Percentiles rank a stretch among this genome's conserved stretches.
phyloP scores from a whole-genome alignment of 2,113 vertebrate species.

The Alosa alosa region DNA sequence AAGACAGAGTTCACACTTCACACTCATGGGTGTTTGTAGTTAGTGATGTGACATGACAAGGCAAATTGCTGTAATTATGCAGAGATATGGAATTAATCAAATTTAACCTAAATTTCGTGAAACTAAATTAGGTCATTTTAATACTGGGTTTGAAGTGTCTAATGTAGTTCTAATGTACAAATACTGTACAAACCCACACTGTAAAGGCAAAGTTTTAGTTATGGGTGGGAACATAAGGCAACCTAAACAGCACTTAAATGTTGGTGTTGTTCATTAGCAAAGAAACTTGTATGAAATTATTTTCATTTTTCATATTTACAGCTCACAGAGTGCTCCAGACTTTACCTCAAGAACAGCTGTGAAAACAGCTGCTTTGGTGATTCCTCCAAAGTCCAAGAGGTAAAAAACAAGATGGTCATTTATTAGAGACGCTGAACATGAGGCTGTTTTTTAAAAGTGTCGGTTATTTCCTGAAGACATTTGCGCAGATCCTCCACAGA shows the following conservation, averaged over 20 bases:
- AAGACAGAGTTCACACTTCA: background rate
- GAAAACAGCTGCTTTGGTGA: constrained; percentile 66
- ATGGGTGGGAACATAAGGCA: background rate
- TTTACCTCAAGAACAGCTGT: constrained; percentile 63
- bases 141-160: background rate
- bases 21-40: background rate
- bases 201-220: background rate
- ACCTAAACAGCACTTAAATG: background rate
- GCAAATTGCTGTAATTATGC: background rate
- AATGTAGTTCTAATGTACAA: background rate
- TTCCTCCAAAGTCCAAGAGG: constrained; percentile 52
- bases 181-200: background rate
- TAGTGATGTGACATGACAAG: background rate
- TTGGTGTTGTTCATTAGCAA: background rate
- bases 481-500: constrained; percentile 50
- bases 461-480: constrained; percentile 37
- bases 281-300: constrained; percentile 41
- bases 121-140: background rate
- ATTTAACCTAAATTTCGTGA: background rate
- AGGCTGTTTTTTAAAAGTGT: constrained; percentile 37
- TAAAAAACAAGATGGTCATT: constrained; percentile 51
- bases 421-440: constrained; percentile 49
- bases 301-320: constrained; percentile 47
- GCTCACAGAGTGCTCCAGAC: constrained; percentile 51
- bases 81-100: background rate